These are phyloP conservation scores for Drosophila biarmipes DNA, from an alignment of 1,140 invertebrate species.

Conservation along the genomic window DNA sequence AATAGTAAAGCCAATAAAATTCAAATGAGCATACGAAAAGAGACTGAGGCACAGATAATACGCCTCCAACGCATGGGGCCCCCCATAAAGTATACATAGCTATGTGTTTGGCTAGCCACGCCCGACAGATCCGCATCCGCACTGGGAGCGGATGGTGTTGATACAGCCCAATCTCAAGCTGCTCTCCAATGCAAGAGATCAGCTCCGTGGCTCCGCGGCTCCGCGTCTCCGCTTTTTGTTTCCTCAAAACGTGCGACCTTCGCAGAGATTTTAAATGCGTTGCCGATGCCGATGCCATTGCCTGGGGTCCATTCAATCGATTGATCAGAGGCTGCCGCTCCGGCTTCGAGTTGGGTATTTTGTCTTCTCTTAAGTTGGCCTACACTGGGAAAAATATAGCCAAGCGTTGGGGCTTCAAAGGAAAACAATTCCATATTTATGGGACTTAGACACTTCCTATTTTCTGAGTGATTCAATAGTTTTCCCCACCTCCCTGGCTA, in stretches of 20 bases:
- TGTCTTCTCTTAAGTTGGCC: constrained; percentile 21
- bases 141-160: constrained; percentile 16
- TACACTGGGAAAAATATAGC: not conserved
- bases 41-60: constrained; percentile 30
- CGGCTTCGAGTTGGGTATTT: constrained; percentile 25
- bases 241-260: constrained; percentile 66
- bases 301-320: constrained; percentile 60
- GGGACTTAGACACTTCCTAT: not conserved
- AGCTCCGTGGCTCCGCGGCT: constrained; percentile 6
- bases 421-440: not conserved
- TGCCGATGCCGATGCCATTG: constrained; percentile 47
- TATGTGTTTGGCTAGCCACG: constrained; percentile 14
- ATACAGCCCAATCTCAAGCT: constrained; percentile 9
- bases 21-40: constrained; percentile 41
- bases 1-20: constrained; percentile 48
- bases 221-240: constrained; percentile 23
- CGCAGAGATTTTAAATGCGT: constrained; percentile 65
- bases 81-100: not conserved
- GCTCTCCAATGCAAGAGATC: constrained; percentile 48
- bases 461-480: not conserved
- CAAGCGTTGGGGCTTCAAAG: no score
- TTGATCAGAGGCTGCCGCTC: constrained; percentile 60
- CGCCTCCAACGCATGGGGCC: constrained; percentile 19
- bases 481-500: not conserved
- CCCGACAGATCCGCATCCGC: constrained; percentile 10